Base-by-base conservation (phyloP, 1,140 invertebrate genomes). In the Spodoptera litura region DNA sequence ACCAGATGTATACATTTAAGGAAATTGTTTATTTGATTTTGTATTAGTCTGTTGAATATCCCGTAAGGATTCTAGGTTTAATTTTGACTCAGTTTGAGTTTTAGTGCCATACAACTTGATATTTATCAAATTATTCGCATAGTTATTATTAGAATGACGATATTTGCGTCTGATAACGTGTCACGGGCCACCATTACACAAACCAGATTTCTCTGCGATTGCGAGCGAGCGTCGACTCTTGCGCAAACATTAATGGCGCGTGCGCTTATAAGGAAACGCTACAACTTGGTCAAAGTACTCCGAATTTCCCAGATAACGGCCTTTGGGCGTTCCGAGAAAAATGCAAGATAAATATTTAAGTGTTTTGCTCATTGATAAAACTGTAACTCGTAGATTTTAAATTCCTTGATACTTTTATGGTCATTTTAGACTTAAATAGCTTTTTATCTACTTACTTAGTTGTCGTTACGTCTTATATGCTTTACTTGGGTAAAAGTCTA, bases 131-230 rank as follows among this genome's bases (percentile, higher is more conserved):
- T 8, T 44, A 44, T 44, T 44, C 38, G 38, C 38, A 44, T 8
- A 5, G 2, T 55, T 13, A 52, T 51, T 64, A 52, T 31, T 70
- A 64, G 10, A 71, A 72, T 31, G 38, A 72, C 55, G 68, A 55
- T 55, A 38, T 71, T 55, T 71, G 13, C 38, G 38, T n/a, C 44
- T 59, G 55, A 78, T 78, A 78, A 52, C 44, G 13, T 31, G 77
- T 53, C 66, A 62, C 53, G 44, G 66, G 55, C 56, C 62, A 51
- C 77, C 62, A 82, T 89, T 89, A 79, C 88, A 82, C 82, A 88
- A 87, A 88, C 84, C 78, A 79, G 83, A 87, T 88, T 90, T 90
- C 87, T 87, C 85, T 68, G 79, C 61, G 68, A 82, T 86, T 84
- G 77, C 85, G 55, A 58, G 74, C 66, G 55, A 15, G 35, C 55